Conservation (phyloP, 2,888 invertebrate genomes). For the Sphecodes monilicornis region DNA sequence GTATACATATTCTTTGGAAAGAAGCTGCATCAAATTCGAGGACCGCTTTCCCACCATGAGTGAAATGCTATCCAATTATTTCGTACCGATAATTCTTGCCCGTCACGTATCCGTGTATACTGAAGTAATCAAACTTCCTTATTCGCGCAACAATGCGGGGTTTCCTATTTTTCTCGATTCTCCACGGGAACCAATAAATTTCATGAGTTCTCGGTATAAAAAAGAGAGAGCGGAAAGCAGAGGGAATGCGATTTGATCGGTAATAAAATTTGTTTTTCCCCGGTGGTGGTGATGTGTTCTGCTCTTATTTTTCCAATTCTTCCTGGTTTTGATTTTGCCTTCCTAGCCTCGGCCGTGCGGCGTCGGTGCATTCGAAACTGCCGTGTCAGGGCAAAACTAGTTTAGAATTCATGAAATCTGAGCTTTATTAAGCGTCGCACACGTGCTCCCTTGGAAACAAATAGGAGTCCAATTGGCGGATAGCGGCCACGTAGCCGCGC, state of each 20-base stretch:
- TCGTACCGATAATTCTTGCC: not conserved
- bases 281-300: conserved; percentile 18
- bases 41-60: not conserved
- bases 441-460: conserved; percentile 67
- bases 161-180: conserved; percentile 20
- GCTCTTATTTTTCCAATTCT: conserved; percentile 30
- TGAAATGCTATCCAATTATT: conserved; percentile 17
- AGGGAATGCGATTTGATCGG: conserved; percentile 24
- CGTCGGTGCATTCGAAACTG: conserved; percentile 49
- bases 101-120: not conserved
- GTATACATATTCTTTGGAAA: not conserved
- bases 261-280: conserved; percentile 48
- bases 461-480: conserved; percentile 69
- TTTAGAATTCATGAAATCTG: conserved; percentile 69
- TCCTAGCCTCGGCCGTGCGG: conserved; percentile 4
- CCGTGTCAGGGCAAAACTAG: conserved; percentile 64
- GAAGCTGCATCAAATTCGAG: not conserved
- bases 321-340: conserved; percentile 65
- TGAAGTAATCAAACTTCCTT: conserved; percentile 38
- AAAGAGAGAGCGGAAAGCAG: conserved; percentile 27
- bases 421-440: conserved; percentile 72
- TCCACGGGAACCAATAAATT: conserved; percentile 36
- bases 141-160: conserved; percentile 22
- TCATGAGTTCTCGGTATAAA: conserved; percentile 32
- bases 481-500: conserved; percentile 43